Conservation (phyloP, 1,140 invertebrate species). For the Hyles euphorbiae region DNA sequence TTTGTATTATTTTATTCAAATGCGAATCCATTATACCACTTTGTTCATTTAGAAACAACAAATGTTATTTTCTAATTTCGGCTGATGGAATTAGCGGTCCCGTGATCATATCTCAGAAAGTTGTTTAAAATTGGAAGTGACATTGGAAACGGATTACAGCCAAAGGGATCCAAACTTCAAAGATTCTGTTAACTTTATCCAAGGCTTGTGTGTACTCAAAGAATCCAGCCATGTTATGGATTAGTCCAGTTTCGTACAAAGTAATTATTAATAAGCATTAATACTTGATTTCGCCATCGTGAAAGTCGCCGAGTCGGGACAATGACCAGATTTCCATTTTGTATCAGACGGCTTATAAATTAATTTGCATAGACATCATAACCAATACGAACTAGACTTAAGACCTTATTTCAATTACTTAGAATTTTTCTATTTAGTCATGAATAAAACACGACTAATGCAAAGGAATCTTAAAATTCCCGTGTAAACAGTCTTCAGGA, state of each 20-base stretch:
- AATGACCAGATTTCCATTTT: too few relatives aligned
- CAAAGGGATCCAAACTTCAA: conserved; percentile 32
- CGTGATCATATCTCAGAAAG: conserved; percentile 19
- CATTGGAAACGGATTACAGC: conserved; percentile 30
- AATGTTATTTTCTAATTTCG: conserved; percentile 12
- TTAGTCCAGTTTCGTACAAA: conserved; percentile 13
- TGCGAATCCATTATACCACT: too few relatives aligned
- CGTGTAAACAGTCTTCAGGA: too few relatives aligned
- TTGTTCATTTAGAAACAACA: neutral
- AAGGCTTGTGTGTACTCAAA: conserved; percentile 26
- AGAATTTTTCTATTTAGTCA: too few relatives aligned
- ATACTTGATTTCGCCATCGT: neutral
- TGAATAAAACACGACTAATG: too few relatives aligned
- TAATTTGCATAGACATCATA: too few relatives aligned
- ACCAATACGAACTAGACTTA: too few relatives aligned
- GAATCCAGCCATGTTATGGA: conserved; percentile 10
- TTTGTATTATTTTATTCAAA: too few relatives aligned
- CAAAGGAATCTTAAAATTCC: too few relatives aligned
- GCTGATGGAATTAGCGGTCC: conserved; percentile 1
- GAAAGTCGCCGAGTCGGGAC: too few relatives aligned
- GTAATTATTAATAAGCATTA: conserved; percentile 18
- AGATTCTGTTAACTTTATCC: conserved; percentile 31
- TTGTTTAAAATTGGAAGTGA: conserved; percentile 27
- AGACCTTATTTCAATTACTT: too few relatives aligned
- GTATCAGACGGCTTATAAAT: too few relatives aligned